Evolutionary conservation across 2,888 invertebrate species (phyloP), one percentile per base, ranked within the genome.

Genomic region (Dugesia japonica): DNA sequence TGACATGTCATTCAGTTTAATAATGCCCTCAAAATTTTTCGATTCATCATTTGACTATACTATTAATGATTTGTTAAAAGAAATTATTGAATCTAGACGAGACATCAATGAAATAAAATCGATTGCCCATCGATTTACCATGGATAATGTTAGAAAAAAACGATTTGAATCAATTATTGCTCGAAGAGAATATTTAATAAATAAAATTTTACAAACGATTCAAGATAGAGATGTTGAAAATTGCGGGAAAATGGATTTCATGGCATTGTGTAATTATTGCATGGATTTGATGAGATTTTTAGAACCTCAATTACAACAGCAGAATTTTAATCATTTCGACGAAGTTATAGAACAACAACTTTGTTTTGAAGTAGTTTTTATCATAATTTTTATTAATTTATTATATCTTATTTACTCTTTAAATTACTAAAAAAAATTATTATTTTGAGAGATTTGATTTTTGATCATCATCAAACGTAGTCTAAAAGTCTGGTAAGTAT

Each of bases 41-140:
- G 4, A 4, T 4, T 7, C 23, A 23, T 20, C 56, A n/a, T 56
- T 56, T n/a, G 56, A 56, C 17, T n/a, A 56, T n/a, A n/a, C 4
- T 23, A 23, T 56, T 56, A 9, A n/a, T n/a, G 56, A 56, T 1
- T 20, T 56, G 17, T 56, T 56, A n/a, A 56, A n/a, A n/a, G n/a
- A 56, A 9, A n/a, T 56, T n/a, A n/a, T 56, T 7, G 56, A 56
- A n/a, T 56, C 56, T n/a, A 4, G 56, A 9, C 56, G 56, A 23
- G 23, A 56, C n/a, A 56, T 56, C 56, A 56, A 56, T 56, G 56
- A 56, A n/a, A 56, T 56, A 4, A 56, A 56, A 56, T 56, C 56
- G 4, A 56, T 56, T n/a, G 4, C 56, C n/a, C 56, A 56, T n/a
- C 4, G 56, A 56, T 56, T 56, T 23, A n/a, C 4, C 23, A 20